Conservation (phyloP, 2,888 invertebrate genomes). For the Caenorhabditis macrosperma region DNA sequence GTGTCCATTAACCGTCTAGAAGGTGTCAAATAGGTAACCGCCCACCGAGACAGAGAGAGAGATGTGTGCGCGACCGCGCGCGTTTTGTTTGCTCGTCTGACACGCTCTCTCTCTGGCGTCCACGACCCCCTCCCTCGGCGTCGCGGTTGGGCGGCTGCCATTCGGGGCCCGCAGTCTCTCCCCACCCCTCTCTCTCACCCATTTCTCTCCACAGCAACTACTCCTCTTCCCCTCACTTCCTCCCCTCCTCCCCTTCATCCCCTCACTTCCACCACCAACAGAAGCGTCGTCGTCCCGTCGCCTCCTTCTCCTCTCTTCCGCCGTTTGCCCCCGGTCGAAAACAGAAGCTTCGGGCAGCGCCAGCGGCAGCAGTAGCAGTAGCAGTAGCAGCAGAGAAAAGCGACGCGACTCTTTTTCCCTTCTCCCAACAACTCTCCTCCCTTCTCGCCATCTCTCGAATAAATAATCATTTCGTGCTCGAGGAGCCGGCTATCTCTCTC, state of each 20-base stretch:
- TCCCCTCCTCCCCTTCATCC: too few relatives aligned
- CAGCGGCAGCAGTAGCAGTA: not conserved
- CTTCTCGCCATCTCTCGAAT: slow-evolving; percentile 20
- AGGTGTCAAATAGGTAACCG: not conserved
- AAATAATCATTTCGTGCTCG: slow-evolving; percentile 25
- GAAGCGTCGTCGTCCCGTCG: too few relatives aligned
- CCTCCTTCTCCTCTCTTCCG: too few relatives aligned
- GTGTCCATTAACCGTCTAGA: not conserved
- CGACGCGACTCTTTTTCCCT: slow-evolving; percentile 1
- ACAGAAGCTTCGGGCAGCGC: not conserved
- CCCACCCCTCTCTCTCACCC: slow-evolving; percentile 6
- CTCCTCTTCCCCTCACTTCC: not conserved
- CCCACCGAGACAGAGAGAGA: not conserved
- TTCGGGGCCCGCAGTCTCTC: slow-evolving; percentile 2
- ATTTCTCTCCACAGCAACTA: slow-evolving; percentile 1
- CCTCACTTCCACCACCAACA: too few relatives aligned
- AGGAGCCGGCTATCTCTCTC: not conserved
- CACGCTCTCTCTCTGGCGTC: slow-evolving; percentile 19
- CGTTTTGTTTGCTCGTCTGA: slow-evolving; percentile 33
- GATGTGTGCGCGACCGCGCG: slow-evolving; percentile 19
- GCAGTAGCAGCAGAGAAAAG: slow-evolving; percentile 1
- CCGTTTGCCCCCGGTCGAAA: too few relatives aligned
- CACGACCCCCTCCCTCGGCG: slow-evolving; percentile 2
- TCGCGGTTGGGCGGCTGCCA: slow-evolving; percentile 4
- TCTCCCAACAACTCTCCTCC: slow-evolving; percentile 12